Conservation (phyloP, 37 sponge, comb jelly and placozoan species). For the Halichondria panicea region DNA sequence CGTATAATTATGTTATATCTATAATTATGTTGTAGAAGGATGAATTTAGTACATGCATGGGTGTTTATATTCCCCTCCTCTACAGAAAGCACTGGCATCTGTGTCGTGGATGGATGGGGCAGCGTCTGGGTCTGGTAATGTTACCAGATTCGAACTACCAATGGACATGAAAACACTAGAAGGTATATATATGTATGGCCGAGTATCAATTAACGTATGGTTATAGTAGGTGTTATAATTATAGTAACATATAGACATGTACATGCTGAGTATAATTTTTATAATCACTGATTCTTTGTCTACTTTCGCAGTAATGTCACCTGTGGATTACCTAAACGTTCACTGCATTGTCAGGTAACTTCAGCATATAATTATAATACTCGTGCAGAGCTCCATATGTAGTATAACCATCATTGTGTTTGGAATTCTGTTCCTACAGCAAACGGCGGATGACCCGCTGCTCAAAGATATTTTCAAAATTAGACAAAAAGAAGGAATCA, state of each 20-base stretch:
- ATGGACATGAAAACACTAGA: constrained; percentile 56
- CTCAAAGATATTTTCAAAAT: constrained; percentile 36
- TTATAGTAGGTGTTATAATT: not conserved
- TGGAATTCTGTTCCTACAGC: constrained; percentile 11
- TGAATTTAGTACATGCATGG: no score
- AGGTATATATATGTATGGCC: constrained; percentile 3
- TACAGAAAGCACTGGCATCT: constrained; percentile 23
- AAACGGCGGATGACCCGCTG: constrained; percentile 29
- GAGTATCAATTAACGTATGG: not conserved
- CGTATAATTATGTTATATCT: no score
- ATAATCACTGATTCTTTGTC: no score
- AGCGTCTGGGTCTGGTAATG: not conserved
- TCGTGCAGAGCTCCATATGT: no score
- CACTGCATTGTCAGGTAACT: constrained; percentile 65
- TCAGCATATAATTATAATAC: no score
- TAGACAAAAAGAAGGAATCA: constrained; percentile 33
- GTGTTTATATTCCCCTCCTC: not conserved
- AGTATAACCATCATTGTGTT: no score
- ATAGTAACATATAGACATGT: not conserved
- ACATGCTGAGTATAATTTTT: not conserved
- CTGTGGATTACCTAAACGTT: constrained; percentile 43
- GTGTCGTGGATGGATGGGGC: constrained; percentile 36
- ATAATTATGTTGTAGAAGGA: no score
- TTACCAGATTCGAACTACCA: constrained; percentile 74
- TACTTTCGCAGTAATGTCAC: constrained; percentile 68